Evolutionary conservation across 2,888 invertebrate species (phyloP), one percentile per base, ranked within the genome.

Genomic region (Drosophila rellima): DNA sequence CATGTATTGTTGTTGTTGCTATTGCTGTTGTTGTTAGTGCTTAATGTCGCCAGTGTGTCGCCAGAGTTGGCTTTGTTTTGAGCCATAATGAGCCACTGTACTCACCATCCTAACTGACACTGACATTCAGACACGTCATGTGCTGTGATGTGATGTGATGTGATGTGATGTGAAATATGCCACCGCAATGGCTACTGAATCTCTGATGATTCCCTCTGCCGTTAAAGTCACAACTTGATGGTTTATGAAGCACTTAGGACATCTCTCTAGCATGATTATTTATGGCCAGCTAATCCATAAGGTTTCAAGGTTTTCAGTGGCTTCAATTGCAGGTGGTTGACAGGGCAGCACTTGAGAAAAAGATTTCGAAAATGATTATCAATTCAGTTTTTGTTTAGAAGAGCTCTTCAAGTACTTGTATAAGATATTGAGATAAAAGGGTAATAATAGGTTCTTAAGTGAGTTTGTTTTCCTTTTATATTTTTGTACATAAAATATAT

Each of bases 91-190:
- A 85, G 83, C 42, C 44, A 60, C 40, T 33, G 66, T 51, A 45
- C 47, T 33, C 52, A 62, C 52, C 63, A 66, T 63, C 74, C 72
- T 55, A 75, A 75, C 82, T 79, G 79, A 84, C 90, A 88, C 81
- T 89, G 90, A 87, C 90, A 80, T 83, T 79, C 61, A 35, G 29
- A 29, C 47, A 50, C 45, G 39, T 23, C 15, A 31, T 17, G 26
- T 56, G 51, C 13, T 48, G 51, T 56, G 62, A 31, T 20, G 26
- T n/a, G 50, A 54, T 26, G 26, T 31, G 31, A 33, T 33, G 33
- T 33, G 33, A 33, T 74, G 68, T 74, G 70, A 74, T 72, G 77
- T 90, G 90, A 89, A 87, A 71, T 74, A 90, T 86, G 86, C 78
- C 84, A 79, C 68, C 57, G 70, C 69, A 74, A 73, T 64, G 76